Conservation (phyloP, 2,888 invertebrate species). For the Ischnus inquisitorius region DNA sequence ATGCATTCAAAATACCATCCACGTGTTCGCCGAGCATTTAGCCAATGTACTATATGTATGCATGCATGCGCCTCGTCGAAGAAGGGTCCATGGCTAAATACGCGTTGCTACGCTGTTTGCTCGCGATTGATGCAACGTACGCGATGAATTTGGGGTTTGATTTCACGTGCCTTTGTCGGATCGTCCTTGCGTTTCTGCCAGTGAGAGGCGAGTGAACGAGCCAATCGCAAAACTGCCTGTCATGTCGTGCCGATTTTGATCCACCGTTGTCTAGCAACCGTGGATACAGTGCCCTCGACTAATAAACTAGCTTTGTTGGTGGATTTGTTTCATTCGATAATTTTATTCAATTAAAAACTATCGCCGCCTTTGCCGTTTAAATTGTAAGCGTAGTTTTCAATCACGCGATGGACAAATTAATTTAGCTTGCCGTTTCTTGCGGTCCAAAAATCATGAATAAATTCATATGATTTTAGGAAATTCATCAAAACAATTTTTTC, state of each 20-base stretch:
- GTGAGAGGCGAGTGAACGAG: background rate
- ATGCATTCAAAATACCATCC: constrained; percentile 82
- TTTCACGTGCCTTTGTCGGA: constrained; percentile 38
- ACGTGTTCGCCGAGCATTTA: constrained; percentile 51
- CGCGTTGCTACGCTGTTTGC: constrained; percentile 37
- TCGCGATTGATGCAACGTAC: constrained; percentile 50
- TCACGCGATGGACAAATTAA: too few species aligned
- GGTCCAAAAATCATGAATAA: too few species aligned
- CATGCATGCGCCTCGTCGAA: constrained; percentile 33
- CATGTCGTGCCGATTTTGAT: constrained; percentile 24
- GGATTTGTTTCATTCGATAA: background rate
- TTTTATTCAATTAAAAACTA: background rate
- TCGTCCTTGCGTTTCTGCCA: constrained; percentile 4
- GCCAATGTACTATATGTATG: constrained; percentile 53
- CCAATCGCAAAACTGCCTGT: background rate
- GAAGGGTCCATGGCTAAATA: constrained; percentile 19
- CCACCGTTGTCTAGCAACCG: background rate
- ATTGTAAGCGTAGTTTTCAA: too few species aligned
- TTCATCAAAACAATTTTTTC: too few species aligned
- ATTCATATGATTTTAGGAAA: too few species aligned
- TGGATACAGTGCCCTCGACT: background rate
- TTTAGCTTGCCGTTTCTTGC: too few species aligned
- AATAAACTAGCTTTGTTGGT: background rate
- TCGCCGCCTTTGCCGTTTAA: too few species aligned
- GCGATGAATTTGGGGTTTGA: constrained; percentile 55